Evolutionary conservation across 2,888 invertebrate species (phyloP), one percentile per base, ranked within the genome.

Genomic region (Nudaria mundana): DNA sequence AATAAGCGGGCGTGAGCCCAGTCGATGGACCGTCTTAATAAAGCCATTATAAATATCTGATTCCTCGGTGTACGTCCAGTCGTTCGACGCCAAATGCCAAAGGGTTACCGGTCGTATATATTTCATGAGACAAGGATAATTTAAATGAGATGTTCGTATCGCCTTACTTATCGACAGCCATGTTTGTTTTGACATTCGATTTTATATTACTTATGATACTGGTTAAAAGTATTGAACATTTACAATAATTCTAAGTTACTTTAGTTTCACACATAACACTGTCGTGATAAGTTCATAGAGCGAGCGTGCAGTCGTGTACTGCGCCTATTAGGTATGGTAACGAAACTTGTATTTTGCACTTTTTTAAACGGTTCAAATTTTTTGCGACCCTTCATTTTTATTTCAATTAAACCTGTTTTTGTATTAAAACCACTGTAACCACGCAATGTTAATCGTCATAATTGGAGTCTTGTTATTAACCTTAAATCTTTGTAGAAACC

Each of bases 31-130:
- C 67, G 79, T 76, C 81, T 86, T 86, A 84, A 88, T 88, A 86
- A 85, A 88, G 88, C 79, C 82, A 88, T 88, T 87, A 87, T 81
- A 86, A 80, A 86, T 85, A 84, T 85, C 79, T 81, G 79, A 83
- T 81, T 76, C 76, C 69, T 73, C 76, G 67, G 66, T 67, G 74
- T 76, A 73, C 69, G 71, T 76, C 66, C 71, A 72, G 61, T 66
- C 67, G 66, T 54, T 66, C 71, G 60, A 69, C 69, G 71, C 71
- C 71, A 77, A 82, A 82, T 79, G 71, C 74, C 75, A 79, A 79
- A 79, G 75, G 72, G 74, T 78, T 78, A 76, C 71, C 63, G 67
- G 59, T 65, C 66, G 59, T 72, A 66, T 62, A n/a, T n/a, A 66
- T 69, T 65, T 71, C 65, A 68, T 60, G 56, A 64, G 57, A 67